Evolutionary conservation across 2,888 invertebrate species (phyloP).

Genomic region (Pollenia griseotomentosa): DNA sequence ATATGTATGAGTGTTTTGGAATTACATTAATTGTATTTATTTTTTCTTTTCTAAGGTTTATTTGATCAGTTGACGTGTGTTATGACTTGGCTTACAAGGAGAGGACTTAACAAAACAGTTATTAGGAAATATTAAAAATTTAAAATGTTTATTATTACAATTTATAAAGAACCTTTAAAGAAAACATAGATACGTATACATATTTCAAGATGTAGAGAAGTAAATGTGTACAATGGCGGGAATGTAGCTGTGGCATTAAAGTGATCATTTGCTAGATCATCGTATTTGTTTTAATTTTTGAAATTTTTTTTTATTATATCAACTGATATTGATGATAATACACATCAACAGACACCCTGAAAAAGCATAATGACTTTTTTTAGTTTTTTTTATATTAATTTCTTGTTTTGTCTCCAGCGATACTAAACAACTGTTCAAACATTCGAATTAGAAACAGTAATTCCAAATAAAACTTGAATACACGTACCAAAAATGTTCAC

Average conservation of each 20-base stretch:
- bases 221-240: conserved; percentile 25
- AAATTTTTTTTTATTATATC: conserved; percentile 57
- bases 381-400: conserved; percentile 19
- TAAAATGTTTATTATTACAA: conserved; percentile 40
- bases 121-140: conserved; percentile 45
- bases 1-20: neutral
- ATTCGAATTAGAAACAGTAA: conserved; percentile 30
- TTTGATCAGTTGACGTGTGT: conserved; percentile 83
- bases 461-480: conserved; percentile 26
- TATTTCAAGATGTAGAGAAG: conserved; percentile 7
- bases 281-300: conserved; percentile 63
- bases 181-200: neutral
- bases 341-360: conserved; percentile 59
- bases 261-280: conserved; percentile 65
- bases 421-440: conserved; percentile 65
- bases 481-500: conserved; percentile 33
- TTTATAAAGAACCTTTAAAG: conserved; percentile 36
- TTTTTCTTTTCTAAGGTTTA: conserved; percentile 74
- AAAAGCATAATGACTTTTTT: conserved; percentile 69
- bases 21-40: neutral
- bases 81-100: conserved; percentile 76
- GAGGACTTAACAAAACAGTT: conserved; percentile 34
- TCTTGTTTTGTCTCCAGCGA: conserved; percentile 41
- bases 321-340: conserved; percentile 58
- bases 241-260: conserved; percentile 32